Conservation (phyloP, 92 coral and sea anemone species). For the Chrysogorgia sp. region DNA sequence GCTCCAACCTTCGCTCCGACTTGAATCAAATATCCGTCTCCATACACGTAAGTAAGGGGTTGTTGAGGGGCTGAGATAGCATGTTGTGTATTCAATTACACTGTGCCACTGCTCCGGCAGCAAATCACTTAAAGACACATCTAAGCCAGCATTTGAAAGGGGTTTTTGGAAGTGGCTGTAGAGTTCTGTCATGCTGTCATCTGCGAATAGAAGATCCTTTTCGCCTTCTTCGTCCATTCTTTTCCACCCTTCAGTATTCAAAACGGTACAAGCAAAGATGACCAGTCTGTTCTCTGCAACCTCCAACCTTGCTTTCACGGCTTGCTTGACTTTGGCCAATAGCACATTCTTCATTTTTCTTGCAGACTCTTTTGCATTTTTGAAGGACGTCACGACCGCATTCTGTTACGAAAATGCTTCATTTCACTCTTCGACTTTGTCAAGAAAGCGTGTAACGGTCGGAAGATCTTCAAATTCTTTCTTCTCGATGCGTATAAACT, state of each 20-base stretch:
- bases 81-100: no score
- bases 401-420: slow-evolving; percentile 62
- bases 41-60: no score
- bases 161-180: no score
- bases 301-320: slow-evolving; percentile 68
- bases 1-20: no score
- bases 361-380: slow-evolving; percentile 50
- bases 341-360: slow-evolving; percentile 43
- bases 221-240: slow-evolving; percentile 15
- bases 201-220: no score
- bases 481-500: slow-evolving; percentile 56
- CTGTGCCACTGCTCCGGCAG: no score
- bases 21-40: no score
- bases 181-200: no score
- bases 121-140: no score
- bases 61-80: no score
- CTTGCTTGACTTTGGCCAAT: slow-evolving; percentile 55
- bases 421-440: slow-evolving; percentile 50
- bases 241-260: slow-evolving; percentile 33
- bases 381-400: slow-evolving; percentile 55
- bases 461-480: slow-evolving; percentile 57
- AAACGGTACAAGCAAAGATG: slow-evolving; percentile 34
- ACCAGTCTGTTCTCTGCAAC: slow-evolving; percentile 58
- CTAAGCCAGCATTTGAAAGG: no score
- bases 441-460: slow-evolving; percentile 59